Percentiles rank a stretch among this genome's conserved stretches.
Evolutionary conservation across 2,888 invertebrate genomes (phyloP).

Genomic region (Conops quadrifasciatus): DNA sequence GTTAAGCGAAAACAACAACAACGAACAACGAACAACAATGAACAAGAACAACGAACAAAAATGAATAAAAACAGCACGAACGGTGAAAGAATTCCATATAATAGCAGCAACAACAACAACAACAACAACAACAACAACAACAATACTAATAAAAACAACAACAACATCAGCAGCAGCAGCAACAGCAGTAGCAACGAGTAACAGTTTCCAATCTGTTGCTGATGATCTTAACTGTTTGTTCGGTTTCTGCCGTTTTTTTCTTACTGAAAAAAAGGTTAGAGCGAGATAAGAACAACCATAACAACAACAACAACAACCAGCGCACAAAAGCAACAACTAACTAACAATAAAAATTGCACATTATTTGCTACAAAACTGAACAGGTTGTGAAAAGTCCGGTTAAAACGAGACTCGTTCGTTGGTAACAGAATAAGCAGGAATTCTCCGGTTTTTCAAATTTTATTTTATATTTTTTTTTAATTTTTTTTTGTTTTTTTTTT

Average conservation of each 20-base stretch:
- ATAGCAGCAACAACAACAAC: slow-evolving; percentile 1
- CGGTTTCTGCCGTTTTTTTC: no score
- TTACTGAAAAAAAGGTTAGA: no score
- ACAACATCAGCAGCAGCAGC: background rate
- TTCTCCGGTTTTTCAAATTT: background rate
- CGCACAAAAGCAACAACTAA: background rate
- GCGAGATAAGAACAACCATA: no score
- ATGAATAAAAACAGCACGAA: background rate
- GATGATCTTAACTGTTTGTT: no score
- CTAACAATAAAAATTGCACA: background rate
- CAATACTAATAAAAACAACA: background rate
- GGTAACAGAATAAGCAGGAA: no score
- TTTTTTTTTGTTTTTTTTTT: background rate
- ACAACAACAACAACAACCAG: no score
- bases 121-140: slow-evolving; percentile 7
- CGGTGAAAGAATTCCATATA: no score
- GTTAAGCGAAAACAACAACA: slow-evolving; percentile 9
- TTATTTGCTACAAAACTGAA: background rate
- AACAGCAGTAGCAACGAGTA: background rate
- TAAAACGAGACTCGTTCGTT: no score
- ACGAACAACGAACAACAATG: background rate
- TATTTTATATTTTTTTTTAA: background rate
- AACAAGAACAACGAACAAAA: background rate
- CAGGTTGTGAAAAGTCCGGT: no score
- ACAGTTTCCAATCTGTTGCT: background rate